Base-by-base conservation (phyloP, 1,140 invertebrate species). In the Andricus grossulariae region DNA sequence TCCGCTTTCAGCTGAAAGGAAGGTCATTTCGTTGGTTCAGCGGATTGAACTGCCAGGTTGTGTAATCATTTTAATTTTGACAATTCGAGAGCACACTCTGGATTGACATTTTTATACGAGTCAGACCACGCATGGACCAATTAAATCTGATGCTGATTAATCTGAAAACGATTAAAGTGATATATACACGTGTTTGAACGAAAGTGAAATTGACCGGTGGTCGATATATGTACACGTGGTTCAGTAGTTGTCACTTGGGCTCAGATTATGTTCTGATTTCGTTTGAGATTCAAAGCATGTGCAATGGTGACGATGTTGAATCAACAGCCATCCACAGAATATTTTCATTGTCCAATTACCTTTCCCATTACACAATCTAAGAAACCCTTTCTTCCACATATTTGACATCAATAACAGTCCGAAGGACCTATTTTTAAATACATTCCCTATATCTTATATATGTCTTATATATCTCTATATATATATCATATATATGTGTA, bases 21-120 rank as follows among this genome's bases (percentile, higher is more conserved):
- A 66, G 60, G 60, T 66, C 57, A 32, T 16, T 66, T 7, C 8
- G 2, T 8, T 39, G 13, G 21, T 39, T 66, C 21, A 45, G 18
- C 18, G 52, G 60, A 39, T 39, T 66, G 13, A 66, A 66, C 39
- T 66, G 25, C 32, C 60, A 66, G 15, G 60, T 66, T 66, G 7
- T 32, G 60, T 66, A 66, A 66, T 32, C 13, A 32, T 39, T 15
- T 66, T 66, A 45, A 66, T 39, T 39, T 66, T 39, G 10, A 66
- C 60, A 66, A 66, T 66, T 66, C 32, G 25, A 66, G 60, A 13
- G 21, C 25, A 66, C 13, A 66, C 25, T 15, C 25, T 60, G 25
- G 7, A 10, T 54, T n/a, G 60, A 66, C 25, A 66, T 39, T 66
- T 66, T 66, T n/a, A 66, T 66, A 6, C 16, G 60, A 39, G 6